Evolutionary conservation across 2,113 vertebrate species (phyloP).

Genomic region (Ursus arctos): DNA sequence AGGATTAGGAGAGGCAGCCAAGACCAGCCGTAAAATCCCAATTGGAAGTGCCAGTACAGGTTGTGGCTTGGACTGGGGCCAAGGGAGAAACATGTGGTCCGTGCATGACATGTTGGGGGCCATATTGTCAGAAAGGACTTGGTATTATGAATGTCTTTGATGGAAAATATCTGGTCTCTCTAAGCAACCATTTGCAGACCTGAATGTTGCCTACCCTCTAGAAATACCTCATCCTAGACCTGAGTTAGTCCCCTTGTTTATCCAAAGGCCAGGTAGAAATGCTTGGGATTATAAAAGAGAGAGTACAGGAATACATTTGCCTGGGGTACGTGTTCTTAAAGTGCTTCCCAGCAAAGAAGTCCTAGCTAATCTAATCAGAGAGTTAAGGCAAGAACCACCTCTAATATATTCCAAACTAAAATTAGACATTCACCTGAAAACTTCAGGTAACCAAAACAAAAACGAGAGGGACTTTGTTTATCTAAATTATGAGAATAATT

Average conservation of each 20-base stretch:
- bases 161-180: constrained; percentile 41
- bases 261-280: constrained; percentile 23
- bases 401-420: constrained; percentile 68
- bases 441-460: constrained; percentile 77
- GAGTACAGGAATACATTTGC: constrained; percentile 16
- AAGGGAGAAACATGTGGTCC: not conserved
- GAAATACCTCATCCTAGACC: constrained; percentile 36
- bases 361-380: constrained; percentile 60
- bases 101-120: not conserved
- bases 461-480: constrained; percentile 71
- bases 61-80: not conserved
- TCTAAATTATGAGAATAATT: constrained; percentile 82
- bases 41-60: not conserved
- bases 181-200: constrained; percentile 39
- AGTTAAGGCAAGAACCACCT: constrained; percentile 51
- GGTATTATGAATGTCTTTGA: constrained; percentile 42
- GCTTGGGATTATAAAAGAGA: constrained; percentile 21
- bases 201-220: constrained; percentile 25
- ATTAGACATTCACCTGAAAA: constrained; percentile 76
- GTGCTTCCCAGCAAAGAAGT: not conserved
- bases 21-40: constrained; percentile 24
- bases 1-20: not conserved
- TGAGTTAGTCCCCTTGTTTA: constrained; percentile 43
- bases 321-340: not conserved
- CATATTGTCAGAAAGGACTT: not conserved